Base-by-base conservation (phyloP, 2,797 vertebrate genomes). In the Acipenser transmontanus region DNA sequence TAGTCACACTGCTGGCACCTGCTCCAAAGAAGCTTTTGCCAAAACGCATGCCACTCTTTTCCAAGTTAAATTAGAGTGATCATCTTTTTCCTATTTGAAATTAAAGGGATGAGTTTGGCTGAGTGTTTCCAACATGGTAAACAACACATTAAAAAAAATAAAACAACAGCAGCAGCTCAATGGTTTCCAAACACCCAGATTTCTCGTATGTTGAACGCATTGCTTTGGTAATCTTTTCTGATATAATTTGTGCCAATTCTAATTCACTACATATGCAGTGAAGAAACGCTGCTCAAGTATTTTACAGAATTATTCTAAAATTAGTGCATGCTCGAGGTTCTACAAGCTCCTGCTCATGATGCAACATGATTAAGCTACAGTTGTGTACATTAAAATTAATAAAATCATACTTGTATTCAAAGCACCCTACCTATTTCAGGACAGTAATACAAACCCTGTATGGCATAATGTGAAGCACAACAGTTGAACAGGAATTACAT, bases 401-500 rank as follows among this genome's bases (percentile, higher is more conserved):
- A 34, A 3, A 34, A 34, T 34, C 34, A 34, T 34, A 34, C 4
- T 4, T 34, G 34, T 34, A 34, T 34, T 34, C 34, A 34, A 34
- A 34, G 34, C 34, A 34, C 34, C 4, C 34, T 34, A 34, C 4
- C 34, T 34, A 34, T 34, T 4, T 34, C 4, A 34, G 34, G 34
- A 34, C 34, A 34, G 34, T 34, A 34, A 34, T 34, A 34, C 34
- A 34, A 34, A 34, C 34, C 34, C 34, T 34, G 34, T 34, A 34
- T 34, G 34, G 34, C 4, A 34, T 34, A 34, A 34, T 34, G 34
- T 34, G 34, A 34, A 34, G 34, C 34, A 11, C 54, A 7, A 13
- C 54, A 57, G 11, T 57, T 11, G 14, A 57, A 7, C 14, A 7
- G 12, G 14, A 57, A 66, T 68, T 65, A 63, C 69, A 60, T 78